Evolutionary conservation across 2,797 vertebrate species (phyloP), one percentile per base, ranked within the genome.

Genomic region (Labeo calbasu): DNA sequence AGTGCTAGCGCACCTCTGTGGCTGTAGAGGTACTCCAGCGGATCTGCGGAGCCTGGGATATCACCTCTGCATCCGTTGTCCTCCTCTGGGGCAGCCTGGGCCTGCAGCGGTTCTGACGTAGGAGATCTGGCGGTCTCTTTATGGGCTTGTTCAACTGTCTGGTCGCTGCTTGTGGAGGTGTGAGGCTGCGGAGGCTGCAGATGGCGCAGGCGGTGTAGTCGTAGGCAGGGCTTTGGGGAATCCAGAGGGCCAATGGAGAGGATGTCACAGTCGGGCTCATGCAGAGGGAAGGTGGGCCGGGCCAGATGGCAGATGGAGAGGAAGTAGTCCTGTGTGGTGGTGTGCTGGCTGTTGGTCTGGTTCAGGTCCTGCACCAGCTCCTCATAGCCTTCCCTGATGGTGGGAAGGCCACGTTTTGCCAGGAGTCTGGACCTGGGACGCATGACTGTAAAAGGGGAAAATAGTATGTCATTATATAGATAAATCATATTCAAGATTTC

Each of bases 271-370:
- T 91, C 91, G 0, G 90, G 70, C 53, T 95, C 92, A 43, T 90
- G 87, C 48, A 83, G 86, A 0, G 94, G 93, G 89, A 96, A 96
- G 68, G 96, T 95, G 84, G 97, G 96, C 78, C 92, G 94, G 81
- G 96, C 96, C 0, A 97, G 93, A 89, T 97, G 96, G 87, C 96
- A 95, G 91, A 97, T 97, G 88, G 96, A 97, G 25, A 96, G 95
- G 84, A 96, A 91, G 90, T 97, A 97, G 86, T 96, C 96, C 0
- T 97, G 95, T 0, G 94, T 94, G 85, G 95, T 73, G 65, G 32
- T 91, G 79, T 91, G 12, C 9, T 5, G 8, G 36, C 86, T 92
- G 23, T 89, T 84, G 72, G 84, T 88, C 72, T 91, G 89, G 86
- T 90, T 89, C 84, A 87, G 83, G 11, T 94, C 94, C 75, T 94